Evolutionary conservation across 2,888 invertebrate genomes (phyloP).

Genomic region (Drosophila picticornis): DNA sequence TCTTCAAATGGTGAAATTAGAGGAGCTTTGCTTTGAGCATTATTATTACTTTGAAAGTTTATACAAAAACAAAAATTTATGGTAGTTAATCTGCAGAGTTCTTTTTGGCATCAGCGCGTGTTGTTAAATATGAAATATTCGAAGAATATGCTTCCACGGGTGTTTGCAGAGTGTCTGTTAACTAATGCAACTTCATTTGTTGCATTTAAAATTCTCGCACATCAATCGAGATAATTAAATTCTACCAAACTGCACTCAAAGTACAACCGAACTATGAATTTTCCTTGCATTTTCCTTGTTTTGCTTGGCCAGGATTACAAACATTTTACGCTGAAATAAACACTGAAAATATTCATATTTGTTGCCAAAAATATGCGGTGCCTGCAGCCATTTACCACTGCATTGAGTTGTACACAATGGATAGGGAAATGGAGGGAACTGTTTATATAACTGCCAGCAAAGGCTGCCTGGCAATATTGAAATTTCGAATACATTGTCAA

Average conservation of each 20-base stretch:
- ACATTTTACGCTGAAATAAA: conserved; percentile 44
- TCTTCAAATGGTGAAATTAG: neutral
- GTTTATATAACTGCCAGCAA: conserved; percentile 30
- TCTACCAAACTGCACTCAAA: conserved; percentile 11
- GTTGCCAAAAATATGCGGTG: conserved; percentile 44
- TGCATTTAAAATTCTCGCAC: conserved; percentile 9
- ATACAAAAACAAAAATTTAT: neutral
- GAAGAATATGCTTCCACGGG: neutral
- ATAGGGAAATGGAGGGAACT: conserved; percentile 2
- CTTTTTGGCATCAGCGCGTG: neutral
- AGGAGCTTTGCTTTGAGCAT: too few relatives aligned
- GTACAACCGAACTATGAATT: conserved; percentile 9
- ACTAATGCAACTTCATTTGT: conserved; percentile 13
- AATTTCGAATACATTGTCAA: conserved; percentile 37
- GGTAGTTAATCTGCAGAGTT: too few relatives aligned
- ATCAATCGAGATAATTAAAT: conserved; percentile 36
- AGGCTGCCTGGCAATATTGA: conserved; percentile 47
- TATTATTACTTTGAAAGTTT: neutral
- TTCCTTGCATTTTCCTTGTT: conserved; percentile 9
- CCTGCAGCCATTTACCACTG: conserved; percentile 13
- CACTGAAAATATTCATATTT: conserved; percentile 52
- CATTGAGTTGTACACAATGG: neutral
- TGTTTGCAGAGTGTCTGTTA: neutral
- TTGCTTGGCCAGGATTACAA: conserved; percentile 12
- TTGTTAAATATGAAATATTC: neutral